Percentiles rank a stretch among this genome's conserved stretches.
phyloP scores from a whole-genome alignment of 2,888 invertebrate genomes.

The Cylloceria caligata region DNA sequence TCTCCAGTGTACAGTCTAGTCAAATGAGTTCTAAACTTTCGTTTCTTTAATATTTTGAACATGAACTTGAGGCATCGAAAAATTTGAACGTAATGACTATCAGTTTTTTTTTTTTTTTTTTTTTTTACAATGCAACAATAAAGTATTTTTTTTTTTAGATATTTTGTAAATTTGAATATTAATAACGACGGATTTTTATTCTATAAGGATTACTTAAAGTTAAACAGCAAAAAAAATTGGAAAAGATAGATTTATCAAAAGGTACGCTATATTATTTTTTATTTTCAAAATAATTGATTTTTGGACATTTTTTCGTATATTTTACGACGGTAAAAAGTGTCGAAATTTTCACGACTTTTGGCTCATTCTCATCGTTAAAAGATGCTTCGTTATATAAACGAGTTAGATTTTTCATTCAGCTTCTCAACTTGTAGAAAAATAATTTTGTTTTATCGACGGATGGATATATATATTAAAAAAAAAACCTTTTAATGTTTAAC shows the following conservation, averaged over 20 bases:
- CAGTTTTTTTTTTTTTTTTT: neutral
- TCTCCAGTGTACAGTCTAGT: constrained; percentile 21
- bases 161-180: no score
- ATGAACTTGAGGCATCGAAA: no score
- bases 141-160: no score
- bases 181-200: no score
- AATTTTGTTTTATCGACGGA: neutral
- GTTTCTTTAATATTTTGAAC: no score
- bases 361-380: neutral
- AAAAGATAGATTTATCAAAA: neutral
- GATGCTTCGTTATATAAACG: neutral
- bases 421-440: constrained; percentile 6
- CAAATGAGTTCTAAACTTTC: constrained; percentile 24
- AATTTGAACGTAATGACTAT: no score
- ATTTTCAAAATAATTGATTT: neutral
- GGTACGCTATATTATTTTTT: neutral
- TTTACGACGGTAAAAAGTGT: neutral
- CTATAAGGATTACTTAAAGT: neutral
- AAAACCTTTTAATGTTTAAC: constrained; percentile 4
- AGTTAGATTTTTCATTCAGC: constrained; percentile 5
- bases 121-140: no score
- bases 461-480: neutral
- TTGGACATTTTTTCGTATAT: neutral
- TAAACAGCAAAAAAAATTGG: neutral
- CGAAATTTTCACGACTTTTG: neutral